Evolutionary conservation across 2,113 vertebrate species (phyloP), one percentile per base, ranked within the genome.

Genomic region (Macrotis lagotis): DNA sequence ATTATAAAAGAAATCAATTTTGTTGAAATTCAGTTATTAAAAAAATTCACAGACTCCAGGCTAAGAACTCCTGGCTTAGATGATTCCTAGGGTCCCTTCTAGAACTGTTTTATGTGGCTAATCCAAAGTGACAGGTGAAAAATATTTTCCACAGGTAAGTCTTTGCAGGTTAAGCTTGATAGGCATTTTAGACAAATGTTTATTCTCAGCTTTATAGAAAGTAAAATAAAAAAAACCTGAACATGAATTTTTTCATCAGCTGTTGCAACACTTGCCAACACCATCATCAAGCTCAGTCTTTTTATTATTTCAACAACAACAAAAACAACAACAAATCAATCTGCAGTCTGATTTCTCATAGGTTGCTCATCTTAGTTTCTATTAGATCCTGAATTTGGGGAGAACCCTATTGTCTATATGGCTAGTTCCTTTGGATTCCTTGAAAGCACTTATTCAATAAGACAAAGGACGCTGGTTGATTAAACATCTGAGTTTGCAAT

Each of bases 101-200:
- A 4, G 92, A 91, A 90, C 51, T 74, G 88, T 49, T 48, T 53
- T 51, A 90, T 59, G 26, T 95, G 44, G 90, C 95, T 94, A 95
- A 89, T 51, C 90, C 48, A 59, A 48, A 48, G 44, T 50, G 88
- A 91, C 89, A 89, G 51, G n/a, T 93, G 51, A 74, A 92, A 83
- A 51, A 48, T 90, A 24, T 16, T 44, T 53, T 90, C 94, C 11
- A 1, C 10, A n/a, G 88, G 19, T 90, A 47, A 50, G 47, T 93
- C 37, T 93, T 92, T 92, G 50, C n/a, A 83, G 91, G 91, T 96
- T 95, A 91, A 88, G 49, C 14, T 90, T 92, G 66, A 37, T 88
- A 25, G 89, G 49, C 89, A 10, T 47, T 74, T 19, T 88, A 51
- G 59, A 93, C 44, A 74, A 83, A 88, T 59, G 49, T 52, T 83